phyloP scores from a whole-genome alignment of 2,888 invertebrate genomes.

The Seladonia tumulorum region DNA sequence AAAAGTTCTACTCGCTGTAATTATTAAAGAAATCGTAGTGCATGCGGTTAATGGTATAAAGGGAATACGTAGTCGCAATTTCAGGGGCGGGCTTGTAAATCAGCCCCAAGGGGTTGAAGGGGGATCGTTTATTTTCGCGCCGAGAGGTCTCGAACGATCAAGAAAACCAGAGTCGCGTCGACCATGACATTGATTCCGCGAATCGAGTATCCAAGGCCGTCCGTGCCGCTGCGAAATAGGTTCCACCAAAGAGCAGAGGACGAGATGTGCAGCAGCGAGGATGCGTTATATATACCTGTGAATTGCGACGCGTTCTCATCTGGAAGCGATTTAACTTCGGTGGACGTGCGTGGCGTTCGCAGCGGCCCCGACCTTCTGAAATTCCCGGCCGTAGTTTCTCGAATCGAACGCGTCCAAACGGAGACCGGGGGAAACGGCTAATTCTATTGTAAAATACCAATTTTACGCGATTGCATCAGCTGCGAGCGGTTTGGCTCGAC shows the following conservation, averaged over 20 bases:
- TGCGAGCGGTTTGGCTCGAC: constrained; percentile 25
- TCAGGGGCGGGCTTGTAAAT: too few species aligned
- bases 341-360: neutral
- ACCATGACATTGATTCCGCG: constrained; percentile 12
- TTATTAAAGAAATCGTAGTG: too few species aligned
- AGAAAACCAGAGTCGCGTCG: neutral
- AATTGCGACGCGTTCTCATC: neutral
- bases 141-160: neutral
- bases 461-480: constrained; percentile 57
- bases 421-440: neutral
- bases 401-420: constrained; percentile 14
- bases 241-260: neutral
- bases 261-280: neutral
- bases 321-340: neutral
- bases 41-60: too few species aligned
- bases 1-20: too few species aligned
- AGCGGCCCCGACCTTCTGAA: constrained; percentile 40
- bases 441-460: constrained; percentile 56
- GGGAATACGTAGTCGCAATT: too few species aligned
- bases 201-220: neutral
- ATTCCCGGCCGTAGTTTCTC: constrained; percentile 19
- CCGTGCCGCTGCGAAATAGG: neutral
- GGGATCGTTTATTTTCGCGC: neutral
- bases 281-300: constrained; percentile 2
- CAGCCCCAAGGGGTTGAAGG: too few species aligned